These are phyloP conservation scores for Ageneiosus marmoratus DNA, from an alignment of 2,113 vertebrate genomes.

Conservation along the genomic window DNA sequence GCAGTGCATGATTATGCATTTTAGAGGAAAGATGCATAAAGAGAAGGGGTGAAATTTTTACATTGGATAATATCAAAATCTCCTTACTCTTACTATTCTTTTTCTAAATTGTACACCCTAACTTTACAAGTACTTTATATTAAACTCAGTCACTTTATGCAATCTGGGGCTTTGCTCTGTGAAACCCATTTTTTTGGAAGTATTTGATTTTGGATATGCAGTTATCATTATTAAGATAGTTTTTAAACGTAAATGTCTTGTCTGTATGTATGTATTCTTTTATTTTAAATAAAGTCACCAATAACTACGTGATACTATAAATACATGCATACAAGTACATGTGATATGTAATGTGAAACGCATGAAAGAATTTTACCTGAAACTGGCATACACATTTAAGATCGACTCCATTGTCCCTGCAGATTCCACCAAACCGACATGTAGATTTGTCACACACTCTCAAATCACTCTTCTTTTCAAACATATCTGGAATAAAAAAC, in stretches of 20 bases:
- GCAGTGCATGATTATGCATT: too few species aligned
- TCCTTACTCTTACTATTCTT: too few species aligned
- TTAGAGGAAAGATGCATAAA: too few species aligned
- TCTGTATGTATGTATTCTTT: background rate
- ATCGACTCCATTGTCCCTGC: conserved; percentile 85
- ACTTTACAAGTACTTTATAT: too few species aligned
- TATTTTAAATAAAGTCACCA: background rate
- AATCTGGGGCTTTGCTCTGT: background rate
- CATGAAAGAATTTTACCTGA: conserved; percentile 75
- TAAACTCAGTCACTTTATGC: background rate
- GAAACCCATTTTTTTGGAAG: background rate
- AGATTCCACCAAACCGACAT: conserved; percentile 89
- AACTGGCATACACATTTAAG: conserved; percentile 94
- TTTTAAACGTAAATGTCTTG: background rate
- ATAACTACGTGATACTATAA: background rate
- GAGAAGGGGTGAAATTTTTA: too few species aligned
- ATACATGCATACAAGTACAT: background rate
- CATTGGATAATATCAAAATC: too few species aligned
- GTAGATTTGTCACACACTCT: conserved; percentile 86
- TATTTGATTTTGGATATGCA: background rate
- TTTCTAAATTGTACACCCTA: too few species aligned
- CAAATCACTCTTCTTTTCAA: conserved; percentile 86
- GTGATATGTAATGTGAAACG: background rate
- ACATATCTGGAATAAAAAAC: conserved; percentile 76
- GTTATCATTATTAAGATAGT: background rate